Conservation (phyloP, 2,888 invertebrate genomes). For the Epirrita christyi region DNA sequence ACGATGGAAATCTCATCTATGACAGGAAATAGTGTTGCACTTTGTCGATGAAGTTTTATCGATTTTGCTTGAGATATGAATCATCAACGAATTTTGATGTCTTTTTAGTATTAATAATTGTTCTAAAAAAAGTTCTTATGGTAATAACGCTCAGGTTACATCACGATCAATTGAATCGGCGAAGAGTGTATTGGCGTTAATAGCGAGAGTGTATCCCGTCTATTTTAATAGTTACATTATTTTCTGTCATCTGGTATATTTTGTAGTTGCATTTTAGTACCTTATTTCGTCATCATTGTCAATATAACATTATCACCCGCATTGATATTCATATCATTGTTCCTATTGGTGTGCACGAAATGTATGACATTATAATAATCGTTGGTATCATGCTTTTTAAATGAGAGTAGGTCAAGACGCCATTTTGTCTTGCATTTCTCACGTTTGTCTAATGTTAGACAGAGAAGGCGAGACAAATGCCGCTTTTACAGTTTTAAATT, state of each 20-base stretch:
- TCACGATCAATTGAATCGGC: not conserved
- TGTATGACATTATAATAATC: slow-evolving; percentile 33
- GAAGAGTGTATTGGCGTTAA: not conserved
- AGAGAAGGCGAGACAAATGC: slow-evolving; percentile 4
- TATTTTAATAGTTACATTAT: slow-evolving; percentile 10
- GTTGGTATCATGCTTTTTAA: not conserved
- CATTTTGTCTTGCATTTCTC: slow-evolving; percentile 7
- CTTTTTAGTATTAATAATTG: not conserved
- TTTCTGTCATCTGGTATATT: slow-evolving; percentile 37
- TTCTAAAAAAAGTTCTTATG: not conserved
- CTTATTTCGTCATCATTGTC: slow-evolving; percentile 35
- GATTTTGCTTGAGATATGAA: not conserved
- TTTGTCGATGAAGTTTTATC: slow-evolving; percentile 7
- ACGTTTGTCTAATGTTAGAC: slow-evolving; percentile 1
- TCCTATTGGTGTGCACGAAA: slow-evolving; percentile 63
- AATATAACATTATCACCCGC: slow-evolving; percentile 44
- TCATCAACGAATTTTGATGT: not conserved
- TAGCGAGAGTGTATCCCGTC: not conserved
- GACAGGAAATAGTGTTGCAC: slow-evolving; percentile 25
- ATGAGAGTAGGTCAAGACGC: not conserved
- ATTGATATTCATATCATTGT: slow-evolving; percentile 43
- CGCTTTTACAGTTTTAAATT: not conserved
- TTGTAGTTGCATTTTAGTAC: slow-evolving; percentile 45
- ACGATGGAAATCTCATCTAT: slow-evolving; percentile 26
- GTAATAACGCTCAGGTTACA: not conserved